Evolutionary conservation across 2,888 invertebrate genomes (phyloP).

Genomic region (Cryptocheilus praepositus): DNA sequence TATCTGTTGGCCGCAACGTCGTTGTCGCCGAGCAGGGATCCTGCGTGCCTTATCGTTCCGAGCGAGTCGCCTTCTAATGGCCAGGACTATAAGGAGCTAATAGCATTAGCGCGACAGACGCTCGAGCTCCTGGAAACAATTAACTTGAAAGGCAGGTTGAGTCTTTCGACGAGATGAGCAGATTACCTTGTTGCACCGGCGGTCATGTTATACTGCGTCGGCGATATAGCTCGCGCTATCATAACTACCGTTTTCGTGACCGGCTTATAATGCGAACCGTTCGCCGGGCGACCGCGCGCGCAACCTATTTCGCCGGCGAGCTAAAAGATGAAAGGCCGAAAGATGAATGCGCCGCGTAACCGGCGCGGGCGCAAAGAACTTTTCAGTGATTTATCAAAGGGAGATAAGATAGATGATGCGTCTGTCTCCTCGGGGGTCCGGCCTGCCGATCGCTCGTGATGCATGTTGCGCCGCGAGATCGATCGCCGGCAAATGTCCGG

Average conservation of each 20-base stretch:
- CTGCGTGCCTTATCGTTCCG: constrained; percentile 13
- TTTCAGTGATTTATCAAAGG: too few relatives aligned
- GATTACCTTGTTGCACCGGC: constrained; percentile 51
- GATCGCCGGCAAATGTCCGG: too few relatives aligned
- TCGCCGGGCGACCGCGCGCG: too few relatives aligned
- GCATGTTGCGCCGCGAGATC: too few relatives aligned
- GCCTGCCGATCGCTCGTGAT: too few relatives aligned
- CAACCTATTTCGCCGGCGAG: too few relatives aligned
- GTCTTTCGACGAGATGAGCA: constrained; percentile 55
- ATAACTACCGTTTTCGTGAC: constrained; percentile 20
- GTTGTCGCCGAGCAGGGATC: not conserved
- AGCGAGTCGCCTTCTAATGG: constrained; percentile 36
- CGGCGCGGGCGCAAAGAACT: too few relatives aligned
- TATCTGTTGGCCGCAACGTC: not conserved
- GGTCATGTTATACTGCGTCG: constrained; percentile 22
- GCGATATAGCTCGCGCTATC: constrained; percentile 2
- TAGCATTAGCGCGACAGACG: constrained; percentile 45
- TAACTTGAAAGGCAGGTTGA: constrained; percentile 52
- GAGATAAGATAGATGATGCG: too few relatives aligned
- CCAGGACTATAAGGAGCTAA: constrained; percentile 52
- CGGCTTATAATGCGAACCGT: too few relatives aligned
- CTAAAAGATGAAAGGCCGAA: constrained; percentile 3
- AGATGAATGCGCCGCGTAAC: constrained; percentile 5
- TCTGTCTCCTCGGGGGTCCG: too few relatives aligned
- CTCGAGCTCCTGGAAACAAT: constrained; percentile 51